These are phyloP conservation scores for Poecilia velifera DNA, from an alignment of 2,797 vertebrate species.

Conservation along the genomic window DNA sequence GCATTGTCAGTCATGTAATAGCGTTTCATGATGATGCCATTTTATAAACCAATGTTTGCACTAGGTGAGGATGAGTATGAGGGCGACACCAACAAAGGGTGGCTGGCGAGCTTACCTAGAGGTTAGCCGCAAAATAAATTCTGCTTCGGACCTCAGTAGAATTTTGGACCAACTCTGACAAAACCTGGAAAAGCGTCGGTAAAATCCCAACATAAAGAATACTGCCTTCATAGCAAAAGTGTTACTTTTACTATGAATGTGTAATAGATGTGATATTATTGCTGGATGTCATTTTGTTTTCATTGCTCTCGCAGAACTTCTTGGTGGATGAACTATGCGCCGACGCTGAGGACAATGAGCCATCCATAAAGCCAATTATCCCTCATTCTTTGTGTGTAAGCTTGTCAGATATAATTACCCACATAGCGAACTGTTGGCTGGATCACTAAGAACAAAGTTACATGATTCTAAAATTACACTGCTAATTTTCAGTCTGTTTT, in stretches of 20 bases:
- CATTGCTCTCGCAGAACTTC: neutral
- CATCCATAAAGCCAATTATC: conserved; percentile 22
- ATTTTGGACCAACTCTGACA: neutral
- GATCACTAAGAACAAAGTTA: conserved; percentile 50
- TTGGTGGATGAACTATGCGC: neutral
- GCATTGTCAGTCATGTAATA: neutral
- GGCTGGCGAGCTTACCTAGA: neutral
- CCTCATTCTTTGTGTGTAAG: conserved; percentile 15
- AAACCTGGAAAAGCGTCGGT: neutral
- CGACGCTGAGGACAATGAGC: neutral
- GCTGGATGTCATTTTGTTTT: neutral
- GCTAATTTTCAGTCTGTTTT: conserved; percentile 55
- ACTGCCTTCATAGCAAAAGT: neutral
- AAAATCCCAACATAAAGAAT: neutral
- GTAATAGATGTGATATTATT: neutral
- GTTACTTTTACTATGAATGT: neutral
- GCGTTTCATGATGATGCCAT: neutral
- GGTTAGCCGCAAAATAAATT: neutral
- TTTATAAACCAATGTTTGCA: neutral
- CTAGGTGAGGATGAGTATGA: neutral
- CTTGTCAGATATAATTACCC: conserved; percentile 51
- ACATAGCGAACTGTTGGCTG: conserved; percentile 1
- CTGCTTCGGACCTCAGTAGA: neutral
- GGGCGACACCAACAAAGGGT: neutral
- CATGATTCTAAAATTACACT: conserved; percentile 50